Evolutionary conservation across 2,113 vertebrate genomes (phyloP), one percentile per base, ranked within the genome.

Genomic region (Telmatochromis brichardi): DNA sequence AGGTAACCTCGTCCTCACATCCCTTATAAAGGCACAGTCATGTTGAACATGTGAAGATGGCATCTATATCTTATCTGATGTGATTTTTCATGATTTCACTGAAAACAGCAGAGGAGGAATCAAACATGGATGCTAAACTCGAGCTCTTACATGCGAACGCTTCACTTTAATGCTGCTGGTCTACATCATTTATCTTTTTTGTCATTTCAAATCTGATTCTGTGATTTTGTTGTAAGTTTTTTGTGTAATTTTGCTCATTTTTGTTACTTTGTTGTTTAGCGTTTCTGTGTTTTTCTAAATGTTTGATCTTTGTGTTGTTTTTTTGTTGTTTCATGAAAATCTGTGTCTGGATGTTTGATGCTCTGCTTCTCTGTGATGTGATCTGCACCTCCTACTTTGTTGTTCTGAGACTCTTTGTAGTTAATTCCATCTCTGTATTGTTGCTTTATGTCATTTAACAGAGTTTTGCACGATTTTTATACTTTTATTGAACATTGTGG

Each of bases 1-100:
- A 45, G 40, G 21, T 21, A 11, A 23, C 2, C 0, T 0, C 7
- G 0, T 42, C 65, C 65, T 42, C 37, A 42, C 37, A 42, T 23
- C 35, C 11, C 6, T 35, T 37, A 35, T 33, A 37, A 6, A 42
- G 65, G 7, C n/a, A 23, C 12, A 14, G 1, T 40, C 63, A 23
- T 14, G 2, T 40, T 42, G 35, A 71, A 6, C 35, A 15, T 6
- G 65, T 71, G 12, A 71, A 26, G 3, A 6, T 71, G 37, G 13
- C 37, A 26, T 15, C 65, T 71, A 9, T 6, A 23, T n/a, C 0
- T 42, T 71, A 23, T 42, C 3, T 71, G 0, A 40, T 68, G 19
- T 68, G 63, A 23, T 21, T 40, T 1, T 12, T 40, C 33, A 40
- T 1, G 11, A 71, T 0, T 71, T 40, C 63, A 0, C 35, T 40